Conservation (phyloP, 2,113 vertebrate genomes). For the Rhodinocichla rosea region DNA sequence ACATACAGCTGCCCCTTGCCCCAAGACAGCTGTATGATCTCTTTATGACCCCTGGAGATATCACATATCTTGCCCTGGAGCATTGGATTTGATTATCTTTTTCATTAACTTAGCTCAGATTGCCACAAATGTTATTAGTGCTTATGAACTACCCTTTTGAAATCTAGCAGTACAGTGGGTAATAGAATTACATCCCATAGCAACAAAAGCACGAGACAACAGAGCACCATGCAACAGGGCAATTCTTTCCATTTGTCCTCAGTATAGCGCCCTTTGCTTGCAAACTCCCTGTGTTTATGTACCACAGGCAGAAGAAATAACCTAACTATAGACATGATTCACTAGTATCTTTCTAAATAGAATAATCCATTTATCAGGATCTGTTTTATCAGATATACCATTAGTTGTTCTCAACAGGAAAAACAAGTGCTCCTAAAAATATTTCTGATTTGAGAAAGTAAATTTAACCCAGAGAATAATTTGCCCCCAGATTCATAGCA, state of each 20-base stretch:
- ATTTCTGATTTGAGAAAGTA: neutral
- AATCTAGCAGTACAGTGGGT: conserved; percentile 11
- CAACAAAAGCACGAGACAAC: neutral
- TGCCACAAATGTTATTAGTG: conserved; percentile 51
- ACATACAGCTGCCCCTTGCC: neutral
- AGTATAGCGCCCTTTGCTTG: neutral
- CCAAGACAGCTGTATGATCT: neutral
- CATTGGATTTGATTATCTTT: conserved; percentile 53
- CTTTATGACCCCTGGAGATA: conserved; percentile 10
- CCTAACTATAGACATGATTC: neutral
- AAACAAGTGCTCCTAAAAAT: neutral
- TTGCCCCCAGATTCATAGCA: neutral
- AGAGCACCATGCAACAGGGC: neutral
- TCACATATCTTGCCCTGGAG: conserved; percentile 8
- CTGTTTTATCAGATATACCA: neutral
- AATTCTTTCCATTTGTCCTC: neutral
- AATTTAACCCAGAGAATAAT: neutral
- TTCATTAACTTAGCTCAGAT: conserved; percentile 63
- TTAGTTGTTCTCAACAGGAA: neutral
- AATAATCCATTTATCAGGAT: neutral
- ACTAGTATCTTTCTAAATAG: neutral
- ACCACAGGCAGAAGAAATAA: neutral
- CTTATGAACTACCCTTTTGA: conserved; percentile 51
- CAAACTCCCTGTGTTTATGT: neutral
- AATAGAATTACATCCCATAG: conserved; percentile 15